A percentile compares a stretch with the other conserved stretches of the same genome.
phyloP scores from a whole-genome alignment of 2,888 invertebrate species.

The Auanema freiburgensis region DNA sequence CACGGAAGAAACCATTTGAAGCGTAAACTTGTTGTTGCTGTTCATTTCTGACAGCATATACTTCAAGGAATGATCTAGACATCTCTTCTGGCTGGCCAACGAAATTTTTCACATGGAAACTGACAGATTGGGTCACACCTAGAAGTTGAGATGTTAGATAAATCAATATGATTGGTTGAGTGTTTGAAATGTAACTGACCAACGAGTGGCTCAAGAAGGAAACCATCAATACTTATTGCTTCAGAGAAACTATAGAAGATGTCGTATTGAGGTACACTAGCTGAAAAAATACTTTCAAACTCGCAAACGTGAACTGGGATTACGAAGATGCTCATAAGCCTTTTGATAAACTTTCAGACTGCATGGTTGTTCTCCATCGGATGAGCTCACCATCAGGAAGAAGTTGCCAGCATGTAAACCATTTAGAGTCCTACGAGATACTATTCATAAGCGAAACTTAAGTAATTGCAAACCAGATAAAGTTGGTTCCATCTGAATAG shows the following conservation, averaged over 20 bases:
- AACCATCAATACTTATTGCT: constrained; percentile 23
- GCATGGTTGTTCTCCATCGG: constrained; percentile 26
- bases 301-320: not conserved
- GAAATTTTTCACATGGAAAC: constrained; percentile 28
- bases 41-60: constrained; percentile 34
- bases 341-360: constrained; percentile 43
- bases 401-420: constrained; percentile 38
- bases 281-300: not conserved
- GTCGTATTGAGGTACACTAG: constrained; percentile 27
- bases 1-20: constrained; percentile 49
- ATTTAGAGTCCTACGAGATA: constrained; percentile 21
- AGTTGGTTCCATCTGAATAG: constrained; percentile 30
- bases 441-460: not conserved
- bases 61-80: constrained; percentile 15
- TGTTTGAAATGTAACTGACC: constrained; percentile 5
- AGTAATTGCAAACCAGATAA: constrained; percentile 26
- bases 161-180: too few relatives aligned
- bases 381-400: constrained; percentile 34
- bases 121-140: constrained; percentile 11
- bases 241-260: constrained; percentile 40
- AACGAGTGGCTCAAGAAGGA: constrained; percentile 31
- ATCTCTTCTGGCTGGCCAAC: not conserved
- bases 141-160: too few relatives aligned
- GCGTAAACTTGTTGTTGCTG: constrained; percentile 40
- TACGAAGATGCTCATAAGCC: constrained; percentile 31